A percentile compares a stretch with the other conserved stretches of the same genome.
phyloP scores from a whole-genome alignment of 2,797 vertebrate species.

The Pangasius krempfi region DNA sequence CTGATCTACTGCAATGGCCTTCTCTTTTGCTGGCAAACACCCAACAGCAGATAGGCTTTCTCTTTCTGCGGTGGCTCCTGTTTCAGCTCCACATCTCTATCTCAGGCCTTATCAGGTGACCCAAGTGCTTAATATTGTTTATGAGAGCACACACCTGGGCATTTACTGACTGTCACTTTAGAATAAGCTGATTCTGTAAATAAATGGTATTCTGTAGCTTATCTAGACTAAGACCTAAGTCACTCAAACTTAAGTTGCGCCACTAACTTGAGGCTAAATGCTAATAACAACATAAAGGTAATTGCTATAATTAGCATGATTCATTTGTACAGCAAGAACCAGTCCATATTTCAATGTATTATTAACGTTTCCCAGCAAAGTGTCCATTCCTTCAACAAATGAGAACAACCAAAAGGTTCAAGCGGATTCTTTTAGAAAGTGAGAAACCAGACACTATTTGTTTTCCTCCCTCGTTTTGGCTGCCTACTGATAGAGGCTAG shows the following conservation, averaged over 20 bases:
- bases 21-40: conserved; percentile 28
- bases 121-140: conserved; percentile 39
- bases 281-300: not conserved
- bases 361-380: not conserved
- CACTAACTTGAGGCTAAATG: not conserved
- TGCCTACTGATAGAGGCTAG: conserved; percentile 47
- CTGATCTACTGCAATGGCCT: conserved; percentile 43
- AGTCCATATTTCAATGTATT: not conserved
- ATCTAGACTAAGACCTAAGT: not conserved
- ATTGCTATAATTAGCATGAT: conserved; percentile 12
- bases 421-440: conserved; percentile 53
- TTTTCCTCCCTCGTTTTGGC: conserved; percentile 48
- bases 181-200: not conserved
- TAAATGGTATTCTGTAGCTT: not conserved
- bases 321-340: not conserved
- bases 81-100: conserved; percentile 52
- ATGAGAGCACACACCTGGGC: not conserved
- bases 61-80: conserved; percentile 43
- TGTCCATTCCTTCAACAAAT: conserved; percentile 23
- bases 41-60: conserved; percentile 57
- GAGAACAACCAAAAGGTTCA: conserved; percentile 27
- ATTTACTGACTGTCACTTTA: conserved; percentile 9
- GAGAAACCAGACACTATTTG: conserved; percentile 46
- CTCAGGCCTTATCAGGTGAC: conserved; percentile 55
- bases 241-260: not conserved